Base-by-base conservation (phyloP, 2,113 vertebrate species). In the Galbula dea region DNA sequence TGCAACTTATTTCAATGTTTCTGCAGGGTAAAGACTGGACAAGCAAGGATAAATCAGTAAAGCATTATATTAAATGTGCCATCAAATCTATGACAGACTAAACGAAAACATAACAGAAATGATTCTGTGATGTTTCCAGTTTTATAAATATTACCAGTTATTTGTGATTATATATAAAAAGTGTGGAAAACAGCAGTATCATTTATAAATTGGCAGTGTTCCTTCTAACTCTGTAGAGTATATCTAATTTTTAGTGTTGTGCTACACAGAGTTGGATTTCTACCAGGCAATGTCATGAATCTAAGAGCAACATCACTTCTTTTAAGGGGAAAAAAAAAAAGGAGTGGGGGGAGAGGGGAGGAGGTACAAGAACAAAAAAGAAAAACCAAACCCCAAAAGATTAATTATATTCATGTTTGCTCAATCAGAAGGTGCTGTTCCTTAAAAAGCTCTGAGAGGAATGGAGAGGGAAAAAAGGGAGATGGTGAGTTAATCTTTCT, bases 131-230 rank as follows among this genome's bases (percentile, higher is more conserved):
- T n/a, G 32, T 61, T 90, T 86, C 69, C 18, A 58, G 45, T 78
- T 88, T 68, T 82, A 75, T 71, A 86, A 86, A 67, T 90, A 88
- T 37, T 58, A 65, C 37, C 57, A 72, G 32, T 63, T 88, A 75
- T 67, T 83, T 90, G 48, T 71, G 36, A 71, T 58, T 80, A 39
- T 52, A 61, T 69, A 63, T 65, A 78, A 49, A 39, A 77, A 20
- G 26, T 13, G n/a, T 73, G 17, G 51, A 75, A 72, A 66, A 90
- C 49, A 89, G 67, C 77, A 88, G 32, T 30, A 23, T 58, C 71
- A 89, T 89, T 96, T 86, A 75, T 36, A 87, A 78, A 86, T n/a
- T 90, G 83, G 69, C 80, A 86, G 22, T 11, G 29, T n/a, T 86
- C 65, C 80, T 88, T 81, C 63, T 21, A 78, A 24, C 66, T 82